Evolutionary conservation across 2,888 invertebrate genomes (phyloP).

Genomic region (Melikaiella ostensackeni): DNA sequence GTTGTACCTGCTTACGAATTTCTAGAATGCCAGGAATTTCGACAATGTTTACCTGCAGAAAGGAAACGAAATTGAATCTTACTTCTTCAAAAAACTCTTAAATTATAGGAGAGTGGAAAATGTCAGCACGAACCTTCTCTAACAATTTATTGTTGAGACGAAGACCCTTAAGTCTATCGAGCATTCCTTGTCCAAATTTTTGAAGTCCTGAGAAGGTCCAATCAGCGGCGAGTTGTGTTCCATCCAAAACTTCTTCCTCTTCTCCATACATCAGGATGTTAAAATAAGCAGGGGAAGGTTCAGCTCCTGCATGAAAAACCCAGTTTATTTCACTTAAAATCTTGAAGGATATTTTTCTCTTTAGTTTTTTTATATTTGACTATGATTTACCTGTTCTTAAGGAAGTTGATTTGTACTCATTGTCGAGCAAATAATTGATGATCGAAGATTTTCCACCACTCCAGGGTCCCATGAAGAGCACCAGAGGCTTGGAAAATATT

Average conservation of each 20-base stretch:
- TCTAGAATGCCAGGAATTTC: slow-evolving; percentile 98
- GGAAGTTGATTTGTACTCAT: slow-evolving; percentile 90
- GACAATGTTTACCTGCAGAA: slow-evolving; percentile 90
- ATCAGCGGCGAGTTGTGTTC: slow-evolving; percentile 96
- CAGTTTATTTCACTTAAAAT: slow-evolving; percentile 62
- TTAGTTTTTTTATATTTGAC: slow-evolving; percentile 24
- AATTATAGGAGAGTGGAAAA: neutral
- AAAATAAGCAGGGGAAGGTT: slow-evolving; percentile 95
- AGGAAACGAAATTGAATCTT: neutral
- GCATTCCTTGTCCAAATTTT: slow-evolving; percentile 95
- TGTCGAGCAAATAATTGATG: slow-evolving; percentile 93
- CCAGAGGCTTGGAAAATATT: slow-evolving; percentile 95
- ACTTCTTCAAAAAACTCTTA: neutral
- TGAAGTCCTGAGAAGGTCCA: slow-evolving; percentile 96
- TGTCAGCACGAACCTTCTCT: slow-evolving; percentile 84
- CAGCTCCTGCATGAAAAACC: slow-evolving; percentile 84
- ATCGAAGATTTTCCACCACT: slow-evolving; percentile 97
- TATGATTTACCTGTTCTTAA: slow-evolving; percentile 87
- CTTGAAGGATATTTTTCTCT: slow-evolving; percentile 26
- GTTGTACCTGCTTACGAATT: slow-evolving; percentile 94
- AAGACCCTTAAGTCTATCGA: slow-evolving; percentile 91
- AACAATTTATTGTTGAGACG: slow-evolving; percentile 89
- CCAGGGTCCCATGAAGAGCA: slow-evolving; percentile 97
- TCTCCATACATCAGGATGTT: slow-evolving; percentile 94
- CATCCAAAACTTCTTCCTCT: slow-evolving; percentile 90